Evolutionary conservation across 1,140 invertebrate genomes (phyloP).

Genomic region (Pectinophora gossypiella): DNA sequence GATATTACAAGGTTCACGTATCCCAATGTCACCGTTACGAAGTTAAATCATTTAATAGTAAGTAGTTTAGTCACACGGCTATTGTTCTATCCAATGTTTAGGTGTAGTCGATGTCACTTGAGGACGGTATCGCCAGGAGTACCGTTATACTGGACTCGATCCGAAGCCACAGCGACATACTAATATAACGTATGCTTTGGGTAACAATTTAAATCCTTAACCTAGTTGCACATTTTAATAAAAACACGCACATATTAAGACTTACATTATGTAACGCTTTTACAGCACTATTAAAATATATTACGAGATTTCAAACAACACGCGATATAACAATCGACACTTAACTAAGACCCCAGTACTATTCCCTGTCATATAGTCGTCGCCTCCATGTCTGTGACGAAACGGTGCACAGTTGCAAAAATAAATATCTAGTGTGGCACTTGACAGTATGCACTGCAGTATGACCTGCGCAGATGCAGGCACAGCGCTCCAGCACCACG

Average conservation of each 20-base stretch:
- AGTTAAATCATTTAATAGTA: conserved; percentile 18
- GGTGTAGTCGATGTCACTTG: neutral
- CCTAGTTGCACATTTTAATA: conserved; percentile 67
- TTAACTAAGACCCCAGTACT: conserved; percentile 48
- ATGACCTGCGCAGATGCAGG: neutral
- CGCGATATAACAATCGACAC: conserved; percentile 53
- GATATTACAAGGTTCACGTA: neutral
- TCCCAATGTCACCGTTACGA: neutral
- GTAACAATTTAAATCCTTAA: conserved; percentile 64
- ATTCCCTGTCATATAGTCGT: conserved; percentile 45
- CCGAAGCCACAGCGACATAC: conserved; percentile 28
- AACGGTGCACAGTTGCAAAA: conserved; percentile 18
- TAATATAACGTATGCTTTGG: conserved; percentile 48
- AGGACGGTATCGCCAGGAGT: neutral
- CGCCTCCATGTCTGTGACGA: conserved; percentile 18
- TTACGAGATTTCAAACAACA: conserved; percentile 73
- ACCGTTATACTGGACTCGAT: neutral
- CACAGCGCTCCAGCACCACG: conserved; percentile 51
- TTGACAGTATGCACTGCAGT: conserved; percentile 35
- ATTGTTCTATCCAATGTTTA: neutral
- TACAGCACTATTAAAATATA: conserved; percentile 55
- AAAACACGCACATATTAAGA: conserved; percentile 64
- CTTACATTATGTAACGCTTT: conserved; percentile 51
- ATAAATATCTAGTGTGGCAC: conserved; percentile 69
- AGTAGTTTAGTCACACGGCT: conserved; percentile 20